Base-by-base conservation (phyloP, 2,888 invertebrate genomes). In the Drosophila aldrichi region DNA sequence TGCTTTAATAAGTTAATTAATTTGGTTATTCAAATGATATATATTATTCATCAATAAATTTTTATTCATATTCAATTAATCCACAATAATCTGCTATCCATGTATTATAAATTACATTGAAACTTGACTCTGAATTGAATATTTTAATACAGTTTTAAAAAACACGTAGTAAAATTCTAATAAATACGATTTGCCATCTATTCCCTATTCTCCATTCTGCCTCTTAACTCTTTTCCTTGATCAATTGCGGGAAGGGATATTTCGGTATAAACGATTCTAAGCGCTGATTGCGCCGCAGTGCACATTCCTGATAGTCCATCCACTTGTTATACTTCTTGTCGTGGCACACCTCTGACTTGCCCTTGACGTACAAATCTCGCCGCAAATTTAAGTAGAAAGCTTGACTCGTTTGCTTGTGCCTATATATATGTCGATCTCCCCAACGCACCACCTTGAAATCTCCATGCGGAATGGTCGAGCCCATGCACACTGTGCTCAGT, bases 231-330 rank as follows among this genome's bases (percentile, higher is more conserved):
- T n/a, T 29, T 29, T 29, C 22, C 25, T 10, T 36, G 14, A 64
- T 9, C 7, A 1, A 0, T 16, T 74, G 59, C 5, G 54, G 48
- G 25, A 52, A 2, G 10, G 82, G 74, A 73, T 84, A 84, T 2
- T 70, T 43, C 2, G 82, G 85, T 1, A 82, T 14, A 4, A 41
- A 43, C 1, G 34, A 32, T 20, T 82, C 82, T 65, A 82, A 55
- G 10, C 79, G 64, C 36, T 77, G 74, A 55, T 84, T 44, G 12
- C 85, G 85, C 1, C 46, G 48, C 7, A 82, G 10, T 0, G 79
- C 49, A 20, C 85, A 82, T 7, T 77, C 32, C 18, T 71, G 79
- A 59, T 51, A 81, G 0, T 25, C 7, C 16, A n/a, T 41, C 67
- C 70, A 77, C 2, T 61, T 44, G 1, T 3, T 14, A 38, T 20